Conservation (phyloP, 2,797 vertebrate genomes). For the Eremophila alpestris region DNA sequence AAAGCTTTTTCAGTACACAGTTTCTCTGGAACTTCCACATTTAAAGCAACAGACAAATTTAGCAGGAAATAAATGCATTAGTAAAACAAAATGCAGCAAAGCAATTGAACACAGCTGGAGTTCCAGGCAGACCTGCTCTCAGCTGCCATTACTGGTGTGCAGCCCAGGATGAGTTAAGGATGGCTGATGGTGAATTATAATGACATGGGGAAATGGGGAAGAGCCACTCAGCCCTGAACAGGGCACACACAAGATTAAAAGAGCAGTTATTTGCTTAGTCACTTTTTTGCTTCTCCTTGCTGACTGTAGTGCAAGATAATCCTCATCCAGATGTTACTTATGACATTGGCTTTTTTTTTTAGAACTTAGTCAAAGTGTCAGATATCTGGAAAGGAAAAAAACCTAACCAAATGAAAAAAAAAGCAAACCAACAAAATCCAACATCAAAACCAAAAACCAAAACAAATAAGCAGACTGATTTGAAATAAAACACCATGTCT, state of each 20-base stretch:
- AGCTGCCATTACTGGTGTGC: rapidly evolving
- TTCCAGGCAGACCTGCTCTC: not conserved
- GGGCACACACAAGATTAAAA: not conserved
- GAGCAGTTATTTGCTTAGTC: not conserved
- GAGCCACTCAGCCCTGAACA: not conserved
- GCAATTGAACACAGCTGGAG: not conserved
- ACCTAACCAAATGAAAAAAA: not conserved
- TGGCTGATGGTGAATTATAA: not conserved
- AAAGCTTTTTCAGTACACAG: not conserved
- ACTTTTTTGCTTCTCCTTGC: not conserved
- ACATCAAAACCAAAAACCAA: not conserved
- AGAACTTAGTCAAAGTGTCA: not conserved
- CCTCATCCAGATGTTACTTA: not conserved
- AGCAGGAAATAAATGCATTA: not conserved
- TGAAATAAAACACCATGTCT: not conserved
- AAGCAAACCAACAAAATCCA: not conserved
- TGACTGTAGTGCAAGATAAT: not conserved
- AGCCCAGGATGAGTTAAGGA: not conserved
- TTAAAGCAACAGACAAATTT: not conserved
- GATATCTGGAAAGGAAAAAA: not conserved
- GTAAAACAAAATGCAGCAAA: not conserved
- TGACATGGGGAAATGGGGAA: not conserved
- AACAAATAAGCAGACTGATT: not conserved
- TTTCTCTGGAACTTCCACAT: not conserved
- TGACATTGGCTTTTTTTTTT: not conserved